These are phyloP conservation scores for Miltochrista miniata DNA, from an alignment of 2,888 invertebrate species.

Conservation along the genomic window DNA sequence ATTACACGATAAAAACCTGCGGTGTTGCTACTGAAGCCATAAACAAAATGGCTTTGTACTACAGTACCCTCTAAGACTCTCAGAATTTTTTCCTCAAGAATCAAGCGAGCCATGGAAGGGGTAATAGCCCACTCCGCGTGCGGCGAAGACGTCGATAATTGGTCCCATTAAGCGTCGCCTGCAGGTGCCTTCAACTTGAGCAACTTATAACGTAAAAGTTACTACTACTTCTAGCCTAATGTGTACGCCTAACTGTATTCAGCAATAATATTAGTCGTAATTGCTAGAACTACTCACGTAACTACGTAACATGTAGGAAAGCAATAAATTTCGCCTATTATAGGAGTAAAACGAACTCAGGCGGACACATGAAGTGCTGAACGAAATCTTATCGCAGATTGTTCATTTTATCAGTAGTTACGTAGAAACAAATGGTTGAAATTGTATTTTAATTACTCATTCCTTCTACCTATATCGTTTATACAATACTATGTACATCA, in stretches of 20 bases:
- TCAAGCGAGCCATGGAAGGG: conserved; percentile 44
- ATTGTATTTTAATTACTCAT: conserved; percentile 6
- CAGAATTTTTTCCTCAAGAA: conserved; percentile 50
- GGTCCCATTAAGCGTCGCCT: conserved; percentile 67
- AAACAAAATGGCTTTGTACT: background rate
- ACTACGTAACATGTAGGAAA: background rate
- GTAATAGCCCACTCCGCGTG: conserved; percentile 65
- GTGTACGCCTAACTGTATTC: conserved; percentile 23
- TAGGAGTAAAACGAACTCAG: background rate
- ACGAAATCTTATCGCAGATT: conserved; percentile 8
- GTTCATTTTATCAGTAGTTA: conserved; percentile 2
- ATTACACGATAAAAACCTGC: too few relatives aligned
- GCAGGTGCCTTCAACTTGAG: conserved; percentile 61
- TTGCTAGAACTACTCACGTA: background rate
- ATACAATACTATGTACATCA: background rate
- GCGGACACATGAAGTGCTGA: background rate
- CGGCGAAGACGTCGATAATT: conserved; percentile 69
- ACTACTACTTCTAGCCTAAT: background rate
- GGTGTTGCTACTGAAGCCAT: too few relatives aligned
- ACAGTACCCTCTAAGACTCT: conserved; percentile 18
- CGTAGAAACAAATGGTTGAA: conserved; percentile 4
- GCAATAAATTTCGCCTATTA: background rate
- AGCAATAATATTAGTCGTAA: conserved; percentile 14
- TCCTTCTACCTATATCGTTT: background rate
- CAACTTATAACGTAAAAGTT: conserved; percentile 34